Evolutionary conservation across 1,140 invertebrate species (phyloP).

Genomic region (Sminthurides bifidus): DNA sequence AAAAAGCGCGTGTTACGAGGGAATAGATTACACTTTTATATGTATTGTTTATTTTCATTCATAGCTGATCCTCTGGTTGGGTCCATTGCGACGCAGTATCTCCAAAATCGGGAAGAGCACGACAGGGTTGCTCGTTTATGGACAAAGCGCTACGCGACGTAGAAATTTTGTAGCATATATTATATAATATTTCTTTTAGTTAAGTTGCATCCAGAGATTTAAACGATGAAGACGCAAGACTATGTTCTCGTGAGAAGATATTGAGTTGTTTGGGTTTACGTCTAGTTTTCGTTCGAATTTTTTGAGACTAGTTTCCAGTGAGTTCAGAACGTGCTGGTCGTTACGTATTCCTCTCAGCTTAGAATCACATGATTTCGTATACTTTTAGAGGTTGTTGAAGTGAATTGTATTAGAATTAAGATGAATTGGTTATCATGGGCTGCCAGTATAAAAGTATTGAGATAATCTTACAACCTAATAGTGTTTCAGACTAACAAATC

Average conservation of each 20-base stretch:
- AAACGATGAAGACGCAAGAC: not conserved
- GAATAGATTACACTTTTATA: not conserved
- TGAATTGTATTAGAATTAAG: too few species aligned
- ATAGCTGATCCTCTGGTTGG: slow-evolving; percentile 90
- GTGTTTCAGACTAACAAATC: too few species aligned
- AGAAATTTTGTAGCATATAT: slow-evolving; percentile 33
- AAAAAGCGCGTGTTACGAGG: not conserved
- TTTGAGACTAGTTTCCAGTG: too few species aligned
- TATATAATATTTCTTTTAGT: too few species aligned
- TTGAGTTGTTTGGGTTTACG: not conserved
- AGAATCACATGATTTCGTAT: too few species aligned
- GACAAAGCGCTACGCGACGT: slow-evolving; percentile 96
- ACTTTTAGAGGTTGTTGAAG: too few species aligned
- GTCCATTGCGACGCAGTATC: slow-evolving; percentile 94
- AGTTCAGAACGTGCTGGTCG: too few species aligned
- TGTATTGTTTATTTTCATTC: slow-evolving; percentile 35
- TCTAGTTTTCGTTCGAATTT: not conserved
- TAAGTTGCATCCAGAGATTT: not conserved
- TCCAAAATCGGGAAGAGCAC: slow-evolving; percentile 93
- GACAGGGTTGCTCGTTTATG: slow-evolving; percentile 94
- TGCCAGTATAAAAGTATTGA: too few species aligned
- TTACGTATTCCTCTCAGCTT: too few species aligned
- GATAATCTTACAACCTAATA: too few species aligned
- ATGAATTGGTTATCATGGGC: too few species aligned
- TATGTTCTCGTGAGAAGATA: not conserved